Conservation (phyloP, 2,888 invertebrate genomes). For the Aphodius granarius region DNA sequence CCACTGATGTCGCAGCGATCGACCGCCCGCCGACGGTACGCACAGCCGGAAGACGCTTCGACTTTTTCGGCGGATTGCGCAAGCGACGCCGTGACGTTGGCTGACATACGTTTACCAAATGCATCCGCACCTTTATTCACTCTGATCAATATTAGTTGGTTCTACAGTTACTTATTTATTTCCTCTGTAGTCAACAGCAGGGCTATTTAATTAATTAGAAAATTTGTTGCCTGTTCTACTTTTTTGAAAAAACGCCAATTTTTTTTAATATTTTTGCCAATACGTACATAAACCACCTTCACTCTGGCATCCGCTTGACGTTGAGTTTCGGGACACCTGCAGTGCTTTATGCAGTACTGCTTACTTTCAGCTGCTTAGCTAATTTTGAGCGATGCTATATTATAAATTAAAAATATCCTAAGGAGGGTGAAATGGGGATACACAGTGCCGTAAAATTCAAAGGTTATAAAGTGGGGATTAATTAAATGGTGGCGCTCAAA, state of each 20-base stretch:
- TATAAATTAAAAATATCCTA: background rate
- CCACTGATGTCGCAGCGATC: constrained; percentile 36
- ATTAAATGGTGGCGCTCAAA: background rate
- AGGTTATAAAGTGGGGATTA: background rate
- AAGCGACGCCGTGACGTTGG: background rate
- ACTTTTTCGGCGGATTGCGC: constrained; percentile 15
- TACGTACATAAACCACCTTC: too few species aligned
- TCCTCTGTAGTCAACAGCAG: too few species aligned
- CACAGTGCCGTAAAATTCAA: background rate
- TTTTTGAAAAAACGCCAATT: too few species aligned
- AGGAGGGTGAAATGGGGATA: background rate
- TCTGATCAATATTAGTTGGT: too few species aligned
- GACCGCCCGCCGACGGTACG: constrained; percentile 28
- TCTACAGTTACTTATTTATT: too few species aligned
- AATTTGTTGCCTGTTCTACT: too few species aligned
- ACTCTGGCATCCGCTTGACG: too few species aligned
- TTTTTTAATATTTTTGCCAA: too few species aligned
- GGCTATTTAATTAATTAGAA: too few species aligned
- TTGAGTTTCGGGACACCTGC: too few species aligned
- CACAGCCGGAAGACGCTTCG: constrained; percentile 36
- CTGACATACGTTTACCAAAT: background rate
- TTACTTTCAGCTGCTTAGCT: background rate
- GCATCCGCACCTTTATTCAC: too few species aligned
- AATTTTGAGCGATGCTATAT: background rate
- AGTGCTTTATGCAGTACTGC: too few species aligned